Conservation (phyloP, 2,113 vertebrate genomes). For the Promerops cafer region DNA sequence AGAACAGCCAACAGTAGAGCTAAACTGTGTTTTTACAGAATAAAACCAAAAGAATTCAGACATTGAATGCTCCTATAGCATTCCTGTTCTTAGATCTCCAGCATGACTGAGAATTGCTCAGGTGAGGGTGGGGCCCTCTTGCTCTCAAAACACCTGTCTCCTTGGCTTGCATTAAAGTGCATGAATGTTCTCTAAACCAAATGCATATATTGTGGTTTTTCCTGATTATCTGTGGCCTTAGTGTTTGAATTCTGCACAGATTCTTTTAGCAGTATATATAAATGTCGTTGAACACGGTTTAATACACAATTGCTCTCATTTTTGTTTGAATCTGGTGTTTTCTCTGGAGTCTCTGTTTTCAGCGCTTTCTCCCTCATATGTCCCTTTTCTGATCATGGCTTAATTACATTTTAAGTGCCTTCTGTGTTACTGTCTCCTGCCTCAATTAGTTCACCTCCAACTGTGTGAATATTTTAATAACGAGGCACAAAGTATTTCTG, state of each 20-base stretch:
- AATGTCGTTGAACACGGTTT: background rate
- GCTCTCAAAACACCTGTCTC: background rate
- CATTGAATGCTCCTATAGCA: background rate
- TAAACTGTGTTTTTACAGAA: background rate
- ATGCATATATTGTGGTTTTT: background rate
- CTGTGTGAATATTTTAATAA: slow-evolving; percentile 63
- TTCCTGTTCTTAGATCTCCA: background rate
- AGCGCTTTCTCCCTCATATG: background rate
- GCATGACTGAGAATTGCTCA: background rate
- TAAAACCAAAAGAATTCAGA: background rate
- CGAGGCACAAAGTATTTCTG: slow-evolving; percentile 49
- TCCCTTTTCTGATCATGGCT: slow-evolving; percentile 21
- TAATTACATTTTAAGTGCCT: slow-evolving; percentile 68
- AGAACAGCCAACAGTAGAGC: background rate
- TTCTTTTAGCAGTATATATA: background rate
- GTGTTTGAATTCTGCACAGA: background rate
- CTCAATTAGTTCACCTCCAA: slow-evolving; percentile 68
- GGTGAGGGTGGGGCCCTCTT: background rate
- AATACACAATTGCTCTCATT: background rate
- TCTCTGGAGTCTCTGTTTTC: slow-evolving; percentile 26
- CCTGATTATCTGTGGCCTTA: background rate
- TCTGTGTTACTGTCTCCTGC: slow-evolving; percentile 23
- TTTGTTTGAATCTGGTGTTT: slow-evolving; percentile 34
- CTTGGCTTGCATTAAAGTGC: background rate
- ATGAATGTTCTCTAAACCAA: background rate